phyloP scores from a whole-genome alignment of 1,140 invertebrate genomes.

The Zaprionus lachaisei region DNA sequence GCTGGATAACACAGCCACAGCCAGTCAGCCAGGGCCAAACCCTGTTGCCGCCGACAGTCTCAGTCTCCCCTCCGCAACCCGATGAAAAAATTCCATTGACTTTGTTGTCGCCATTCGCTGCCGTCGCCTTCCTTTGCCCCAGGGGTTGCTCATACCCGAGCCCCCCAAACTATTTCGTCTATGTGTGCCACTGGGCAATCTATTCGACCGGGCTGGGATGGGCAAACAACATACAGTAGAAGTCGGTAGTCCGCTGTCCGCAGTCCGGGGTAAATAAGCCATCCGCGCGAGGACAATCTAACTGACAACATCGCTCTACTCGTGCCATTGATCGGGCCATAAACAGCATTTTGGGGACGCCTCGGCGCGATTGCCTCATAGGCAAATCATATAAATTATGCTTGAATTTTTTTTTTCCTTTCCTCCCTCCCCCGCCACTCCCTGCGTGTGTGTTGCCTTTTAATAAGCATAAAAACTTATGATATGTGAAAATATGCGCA shows the following conservation, averaged over 20 bases:
- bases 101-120: constrained; percentile 36
- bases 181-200: constrained; percentile 80
- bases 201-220: constrained; percentile 13
- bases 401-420: constrained; percentile 61
- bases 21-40: constrained; percentile 30
- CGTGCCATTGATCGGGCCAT: constrained; percentile 74
- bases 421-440: constrained; percentile 13
- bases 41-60: constrained; percentile 45
- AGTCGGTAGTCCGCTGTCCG: no score
- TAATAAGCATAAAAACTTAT: constrained; percentile 83
- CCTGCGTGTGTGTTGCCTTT: constrained; percentile 55
- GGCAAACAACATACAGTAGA: background rate
- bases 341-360: constrained; percentile 71
- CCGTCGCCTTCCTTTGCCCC: constrained; percentile 5
- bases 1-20: constrained; percentile 66
- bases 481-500: constrained; percentile 82
- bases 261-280: constrained; percentile 64
- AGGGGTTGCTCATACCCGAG: constrained; percentile 30
- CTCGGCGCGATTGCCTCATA: constrained; percentile 72
- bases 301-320: constrained; percentile 51
- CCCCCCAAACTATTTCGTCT: constrained; percentile 53
- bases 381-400: constrained; percentile 83
- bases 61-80: constrained; percentile 8
- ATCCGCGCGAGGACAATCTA: constrained; percentile 69
- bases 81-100: constrained; percentile 47